Percentiles rank a stretch among this genome's conserved stretches.
Evolutionary conservation across 2,113 vertebrate species (phyloP).

Genomic region (Aspiorhynchus laticeps): DNA sequence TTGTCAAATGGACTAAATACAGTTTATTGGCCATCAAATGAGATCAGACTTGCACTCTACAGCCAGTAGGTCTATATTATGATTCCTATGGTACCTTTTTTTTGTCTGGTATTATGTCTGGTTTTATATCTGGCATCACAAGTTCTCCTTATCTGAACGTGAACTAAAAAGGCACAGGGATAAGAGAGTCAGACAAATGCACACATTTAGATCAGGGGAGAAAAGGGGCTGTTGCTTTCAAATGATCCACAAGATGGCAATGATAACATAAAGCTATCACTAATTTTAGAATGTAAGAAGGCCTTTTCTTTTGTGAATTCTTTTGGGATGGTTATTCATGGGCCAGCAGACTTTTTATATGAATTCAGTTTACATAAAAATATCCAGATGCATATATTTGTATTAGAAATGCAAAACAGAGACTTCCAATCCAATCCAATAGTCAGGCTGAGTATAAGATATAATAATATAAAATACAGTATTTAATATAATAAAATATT

Average conservation of each 20-base stretch:
- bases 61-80: not conserved
- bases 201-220: not conserved
- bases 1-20: not conserved
- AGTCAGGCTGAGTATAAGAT: too few species aligned
- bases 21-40: not conserved
- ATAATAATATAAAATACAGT: too few species aligned
- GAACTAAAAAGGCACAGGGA: not conserved
- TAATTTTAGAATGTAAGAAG: not conserved
- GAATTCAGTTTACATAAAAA: not conserved
- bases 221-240: not conserved
- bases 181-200: not conserved
- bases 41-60: not conserved
- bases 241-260: conserved; percentile 20
- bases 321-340: not conserved
- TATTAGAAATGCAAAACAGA: not conserved
- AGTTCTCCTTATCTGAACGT: not conserved
- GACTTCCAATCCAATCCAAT: not conserved
- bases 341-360: not conserved
- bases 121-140: not conserved
- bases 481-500: not conserved
- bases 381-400: not conserved
- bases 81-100: not conserved
- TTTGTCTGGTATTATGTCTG: not conserved
- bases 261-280: not conserved
- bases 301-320: not conserved